phyloP scores from a whole-genome alignment of 2,888 invertebrate species.

The Galerucella calmariensis region DNA sequence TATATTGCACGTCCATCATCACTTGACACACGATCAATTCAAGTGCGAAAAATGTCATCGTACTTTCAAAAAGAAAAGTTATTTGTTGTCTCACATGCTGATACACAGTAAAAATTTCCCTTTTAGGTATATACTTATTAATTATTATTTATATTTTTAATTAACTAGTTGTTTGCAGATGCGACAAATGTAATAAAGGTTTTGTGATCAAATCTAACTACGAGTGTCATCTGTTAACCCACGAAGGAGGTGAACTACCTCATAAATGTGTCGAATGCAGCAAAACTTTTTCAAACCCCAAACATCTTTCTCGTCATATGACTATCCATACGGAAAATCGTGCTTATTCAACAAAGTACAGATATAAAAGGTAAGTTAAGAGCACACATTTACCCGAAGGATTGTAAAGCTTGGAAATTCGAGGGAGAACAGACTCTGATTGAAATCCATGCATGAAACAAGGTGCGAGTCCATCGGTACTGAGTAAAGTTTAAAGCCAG shows the following conservation, averaged over 20 bases:
- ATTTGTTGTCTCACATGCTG: constrained; percentile 6
- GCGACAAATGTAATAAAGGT: constrained; percentile 55
- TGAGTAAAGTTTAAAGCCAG: too few relatives aligned
- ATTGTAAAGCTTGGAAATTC: too few relatives aligned
- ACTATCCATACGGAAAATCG: constrained; percentile 57
- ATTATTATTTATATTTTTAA: too few relatives aligned
- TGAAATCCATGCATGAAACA: too few relatives aligned
- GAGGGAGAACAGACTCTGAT: too few relatives aligned
- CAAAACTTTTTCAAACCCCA: constrained; percentile 57
- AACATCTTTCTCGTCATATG: constrained; percentile 56
- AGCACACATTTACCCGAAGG: too few relatives aligned
- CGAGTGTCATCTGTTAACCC: constrained; percentile 56
- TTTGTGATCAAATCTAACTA: constrained; percentile 58
- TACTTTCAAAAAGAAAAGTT: background rate
- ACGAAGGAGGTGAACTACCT: constrained; percentile 50
- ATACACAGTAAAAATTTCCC: background rate
- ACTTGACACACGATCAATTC: constrained; percentile 52
- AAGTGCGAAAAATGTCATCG: background rate
- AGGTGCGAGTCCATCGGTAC: too few relatives aligned
- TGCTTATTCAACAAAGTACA: constrained; percentile 55
- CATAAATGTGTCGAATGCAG: constrained; percentile 55
- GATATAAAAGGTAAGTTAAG: constrained; percentile 23
- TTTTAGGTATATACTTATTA: constrained; percentile 50
- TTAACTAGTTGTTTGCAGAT: constrained; percentile 46
- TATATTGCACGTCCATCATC: constrained; percentile 51